Base-by-base conservation (phyloP, 2,888 invertebrate genomes). In the Calameuta pallipes region DNA sequence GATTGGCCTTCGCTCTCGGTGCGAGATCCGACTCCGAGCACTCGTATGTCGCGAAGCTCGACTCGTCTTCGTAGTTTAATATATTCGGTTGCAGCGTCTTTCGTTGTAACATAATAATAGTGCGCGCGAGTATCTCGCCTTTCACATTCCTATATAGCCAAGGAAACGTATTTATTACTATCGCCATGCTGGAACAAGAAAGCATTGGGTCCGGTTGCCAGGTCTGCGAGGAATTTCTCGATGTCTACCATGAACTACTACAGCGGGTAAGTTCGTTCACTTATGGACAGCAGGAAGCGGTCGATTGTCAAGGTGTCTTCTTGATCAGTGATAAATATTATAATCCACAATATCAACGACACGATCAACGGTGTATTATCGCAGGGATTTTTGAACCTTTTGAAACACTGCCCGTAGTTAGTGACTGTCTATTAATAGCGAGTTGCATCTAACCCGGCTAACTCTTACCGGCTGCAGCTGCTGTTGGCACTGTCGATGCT, bases 161-260 rank as follows among this genome's bases (percentile, higher is more conserved):
- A 34, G 71, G 4, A 34, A 71, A 71, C 15, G 31, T 71, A 34
- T 41, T 35, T 34, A 35, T 73, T 71, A 36, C 4, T 41, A 37
- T 71, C 41, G 31, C 37, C 56, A 94, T 96, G 94, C 94, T 94
- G 89, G 95, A 95, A 89, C 93, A 94, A 89, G 95, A 94, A 90
- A 93, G 95, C 84, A 93, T 86, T 85, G 92, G 93, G 87, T 91
- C 93, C 89, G 93, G 95, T 85, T 95, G 95, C 85, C 95, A 95
- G 92, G 94, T 95, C 86, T 93, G 96, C 91, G 95, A 95, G 90
- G 96, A 96, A 92, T 95, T 96, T 92, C 93, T 95, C 87, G 92
- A 94, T 86, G 93, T 95, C 88, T 95, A 95, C 89, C 94, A 95
- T 84, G 94, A 95, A 87, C 93, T 95, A 88, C 93, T 95, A 92